Conservation (phyloP, 2,113 vertebrate species). For the Eubucco bourcierii region DNA sequence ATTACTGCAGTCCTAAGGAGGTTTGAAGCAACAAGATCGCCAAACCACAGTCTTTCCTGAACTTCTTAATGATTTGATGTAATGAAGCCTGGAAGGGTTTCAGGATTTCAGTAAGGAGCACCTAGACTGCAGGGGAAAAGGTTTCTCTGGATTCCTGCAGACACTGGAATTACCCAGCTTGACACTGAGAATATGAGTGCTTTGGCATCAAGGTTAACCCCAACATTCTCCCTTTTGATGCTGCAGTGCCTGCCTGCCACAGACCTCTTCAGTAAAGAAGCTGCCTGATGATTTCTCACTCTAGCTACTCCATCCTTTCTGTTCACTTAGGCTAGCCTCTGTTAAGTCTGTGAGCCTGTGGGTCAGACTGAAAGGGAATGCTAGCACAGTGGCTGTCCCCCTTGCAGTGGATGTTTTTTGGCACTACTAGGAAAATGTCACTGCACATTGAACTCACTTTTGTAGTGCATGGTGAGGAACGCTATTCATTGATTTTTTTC, state of each 20-base stretch:
- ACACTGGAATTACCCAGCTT: not conserved
- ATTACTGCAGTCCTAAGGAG: not conserved
- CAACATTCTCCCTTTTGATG: not conserved
- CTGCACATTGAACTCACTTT: not conserved
- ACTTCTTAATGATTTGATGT: not conserved
- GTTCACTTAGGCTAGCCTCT: not conserved
- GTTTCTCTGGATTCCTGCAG: not conserved
- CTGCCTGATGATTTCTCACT: not conserved
- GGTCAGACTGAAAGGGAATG: not conserved
- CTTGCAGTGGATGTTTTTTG: not conserved
- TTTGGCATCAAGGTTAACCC: not conserved
- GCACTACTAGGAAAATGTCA: not conserved
- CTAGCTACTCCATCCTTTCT: not conserved
- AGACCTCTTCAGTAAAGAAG: not conserved
- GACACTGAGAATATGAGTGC: not conserved
- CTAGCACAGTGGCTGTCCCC: not conserved
- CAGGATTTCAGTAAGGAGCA: not conserved
- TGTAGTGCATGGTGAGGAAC: constrained; percentile 4
- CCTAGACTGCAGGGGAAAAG: not conserved
- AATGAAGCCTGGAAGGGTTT: not conserved
- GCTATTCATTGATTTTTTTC: not conserved
- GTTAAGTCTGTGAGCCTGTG: not conserved
- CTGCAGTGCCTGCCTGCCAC: not conserved
- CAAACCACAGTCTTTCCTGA: not conserved
- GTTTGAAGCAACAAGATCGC: not conserved